Evolutionary conservation across 2,888 invertebrate species (phyloP), one percentile per base, ranked within the genome.

Genomic region (Luperina nickerlii): DNA sequence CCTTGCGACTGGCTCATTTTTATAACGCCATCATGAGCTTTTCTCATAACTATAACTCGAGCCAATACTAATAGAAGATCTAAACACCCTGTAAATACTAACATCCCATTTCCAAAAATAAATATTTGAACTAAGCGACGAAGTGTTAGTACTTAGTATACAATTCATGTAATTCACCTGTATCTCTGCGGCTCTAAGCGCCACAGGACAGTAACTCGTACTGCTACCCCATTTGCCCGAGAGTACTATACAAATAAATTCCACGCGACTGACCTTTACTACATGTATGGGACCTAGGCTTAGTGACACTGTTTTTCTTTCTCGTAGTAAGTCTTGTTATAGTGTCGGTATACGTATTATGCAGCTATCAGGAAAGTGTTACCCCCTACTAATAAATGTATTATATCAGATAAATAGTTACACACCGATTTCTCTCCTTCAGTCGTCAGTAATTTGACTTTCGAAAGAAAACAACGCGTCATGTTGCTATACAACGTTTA

Each of bases 221-320:
- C 60, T 67, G 45, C 63, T 27, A 57, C 82, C 82, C 71, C 71
- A 85, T 74, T 74, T 63, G 74, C 89, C 87, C 89, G 70, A 77
- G 85, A 83, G 90, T 82, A 75, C 84, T 88, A 87, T 86, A 63
- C 73, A 81, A 81, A 83, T 79, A 86, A 86, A 83, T 76, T 76
- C 72, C 70, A 69, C 74, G 75, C 70, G 73, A 54, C 48, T 71
- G 76, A 79, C 84, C 68, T 79, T 83, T 83, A 86, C 76, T 75
- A 73, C 74, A 42, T 74, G 38, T 76, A 20, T 57, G 79, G 63
- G 75, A 83, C 79, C 71, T 79, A 63, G 71, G 63, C 73, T 79
- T 69, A 65, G 67, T 74, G 60, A 57, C 32, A 66, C 42, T 67
- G 48, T 74, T 74, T 76, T 83, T 71, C 62, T 70, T 71, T 74